Percentiles rank a stretch among this genome's conserved stretches.
Evolutionary conservation across 2,888 invertebrate genomes (phyloP).

Genomic region (Trichacis sp.): DNA sequence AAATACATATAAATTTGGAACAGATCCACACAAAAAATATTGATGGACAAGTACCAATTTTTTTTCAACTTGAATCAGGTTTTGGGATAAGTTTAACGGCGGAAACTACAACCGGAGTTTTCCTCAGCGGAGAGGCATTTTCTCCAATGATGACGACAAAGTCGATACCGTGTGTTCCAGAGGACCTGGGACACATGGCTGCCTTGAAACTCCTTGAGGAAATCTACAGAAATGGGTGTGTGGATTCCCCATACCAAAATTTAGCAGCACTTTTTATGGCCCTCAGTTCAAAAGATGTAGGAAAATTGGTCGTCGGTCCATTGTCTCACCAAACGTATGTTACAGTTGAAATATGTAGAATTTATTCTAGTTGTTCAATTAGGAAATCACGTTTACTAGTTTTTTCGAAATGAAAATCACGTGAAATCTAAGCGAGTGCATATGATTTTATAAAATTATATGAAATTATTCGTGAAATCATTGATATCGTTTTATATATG

Average conservation of each 20-base stretch:
- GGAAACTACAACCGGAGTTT: constrained; percentile 89
- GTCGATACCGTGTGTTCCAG: constrained; percentile 80
- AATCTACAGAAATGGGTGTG: constrained; percentile 86
- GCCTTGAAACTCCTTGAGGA: constrained; percentile 89
- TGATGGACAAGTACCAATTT: too few species aligned
- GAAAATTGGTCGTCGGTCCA: constrained; percentile 79
- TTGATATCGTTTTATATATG: too few species aligned
- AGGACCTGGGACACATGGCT: constrained; percentile 89
- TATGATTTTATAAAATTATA: too few species aligned
- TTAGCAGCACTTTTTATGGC: constrained; percentile 93
- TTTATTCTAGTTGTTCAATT: background rate
- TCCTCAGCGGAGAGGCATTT: constrained; percentile 70
- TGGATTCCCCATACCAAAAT: constrained; percentile 90
- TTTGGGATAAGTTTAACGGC: constrained; percentile 92
- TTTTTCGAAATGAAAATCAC: too few species aligned
- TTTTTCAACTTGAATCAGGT: constrained; percentile 73
- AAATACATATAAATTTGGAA: too few species aligned
- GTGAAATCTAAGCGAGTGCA: too few species aligned
- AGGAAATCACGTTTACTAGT: background rate
- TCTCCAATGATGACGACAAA: constrained; percentile 62
- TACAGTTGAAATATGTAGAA: background rate
- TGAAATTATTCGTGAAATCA: too few species aligned
- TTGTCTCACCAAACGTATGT: constrained; percentile 75
- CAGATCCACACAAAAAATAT: too few species aligned
- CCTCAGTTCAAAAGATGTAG: constrained; percentile 93